Evolutionary conservation across 2,888 invertebrate species (phyloP).

Genomic region (Cataglyphis albicans): DNA sequence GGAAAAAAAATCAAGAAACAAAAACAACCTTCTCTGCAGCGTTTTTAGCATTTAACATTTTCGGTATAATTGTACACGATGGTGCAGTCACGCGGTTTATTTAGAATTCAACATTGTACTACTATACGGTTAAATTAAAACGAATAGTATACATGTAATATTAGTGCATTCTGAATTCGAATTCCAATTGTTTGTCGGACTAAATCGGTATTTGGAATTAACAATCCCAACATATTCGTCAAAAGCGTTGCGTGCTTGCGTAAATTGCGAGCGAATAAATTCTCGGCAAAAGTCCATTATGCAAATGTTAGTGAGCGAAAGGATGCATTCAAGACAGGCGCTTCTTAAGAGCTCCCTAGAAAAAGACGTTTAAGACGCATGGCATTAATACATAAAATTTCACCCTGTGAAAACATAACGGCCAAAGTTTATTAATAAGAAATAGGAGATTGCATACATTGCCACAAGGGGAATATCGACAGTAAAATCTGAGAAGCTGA

Average conservation of each 20-base stretch:
- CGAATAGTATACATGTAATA: slow-evolving; percentile 34
- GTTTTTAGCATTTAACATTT: slow-evolving; percentile 54
- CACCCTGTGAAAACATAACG: slow-evolving; percentile 20
- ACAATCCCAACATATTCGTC: slow-evolving; percentile 26
- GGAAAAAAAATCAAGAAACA: slow-evolving; percentile 29
- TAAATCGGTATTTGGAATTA: slow-evolving; percentile 33
- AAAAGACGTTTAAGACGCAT: slow-evolving; percentile 20
- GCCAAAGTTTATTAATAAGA: slow-evolving; percentile 49
- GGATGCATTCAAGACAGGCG: slow-evolving; percentile 28
- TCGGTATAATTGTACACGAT: slow-evolving; percentile 54
- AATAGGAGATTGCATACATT: slow-evolving; percentile 28
- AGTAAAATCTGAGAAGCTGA: neutral
- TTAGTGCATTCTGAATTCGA: slow-evolving; percentile 18
- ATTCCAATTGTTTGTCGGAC: slow-evolving; percentile 15
- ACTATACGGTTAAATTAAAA: slow-evolving; percentile 5
- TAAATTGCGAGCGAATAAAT: slow-evolving; percentile 50
- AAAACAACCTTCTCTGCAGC: slow-evolving; percentile 29
- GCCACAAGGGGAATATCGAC: neutral
- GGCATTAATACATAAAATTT: slow-evolving; percentile 49
- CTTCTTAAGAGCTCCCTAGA: slow-evolving; percentile 35
- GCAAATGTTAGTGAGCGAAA: slow-evolving; percentile 47
- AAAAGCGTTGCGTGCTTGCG: slow-evolving; percentile 38
- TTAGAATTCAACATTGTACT: neutral
- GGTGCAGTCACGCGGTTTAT: slow-evolving; percentile 11
- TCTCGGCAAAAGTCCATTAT: slow-evolving; percentile 46